Evolutionary conservation across 2,888 invertebrate species (phyloP).

Genomic region (Parasteatoda lunata): DNA sequence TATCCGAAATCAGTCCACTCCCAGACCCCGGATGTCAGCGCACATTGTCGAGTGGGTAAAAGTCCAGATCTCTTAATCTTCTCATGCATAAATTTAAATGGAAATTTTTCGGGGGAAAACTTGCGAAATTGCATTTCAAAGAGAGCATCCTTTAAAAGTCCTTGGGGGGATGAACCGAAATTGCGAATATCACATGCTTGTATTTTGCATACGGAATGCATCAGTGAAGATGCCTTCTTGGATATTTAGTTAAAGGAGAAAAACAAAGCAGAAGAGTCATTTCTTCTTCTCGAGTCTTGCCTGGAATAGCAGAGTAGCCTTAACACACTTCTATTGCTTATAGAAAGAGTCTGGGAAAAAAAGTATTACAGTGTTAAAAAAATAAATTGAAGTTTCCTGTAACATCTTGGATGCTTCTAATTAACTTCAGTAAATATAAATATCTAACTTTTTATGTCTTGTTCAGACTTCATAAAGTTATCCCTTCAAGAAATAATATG

Average conservation of each 20-base stretch:
- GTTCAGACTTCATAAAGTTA: no score
- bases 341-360: not conserved
- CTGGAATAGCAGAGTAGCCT: slow-evolving; percentile 4
- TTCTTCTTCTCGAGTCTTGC: not conserved
- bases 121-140: slow-evolving; percentile 64
- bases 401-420: no score
- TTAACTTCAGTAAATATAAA: no score
- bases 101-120: slow-evolving; percentile 64
- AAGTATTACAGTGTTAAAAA: no score
- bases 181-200: slow-evolving; percentile 50
- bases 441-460: no score
- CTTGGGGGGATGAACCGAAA: slow-evolving; percentile 55
- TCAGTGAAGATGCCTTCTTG: slow-evolving; percentile 16
- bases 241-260: slow-evolving; percentile 35
- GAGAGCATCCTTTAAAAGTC: slow-evolving; percentile 59
- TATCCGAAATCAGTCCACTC: slow-evolving; percentile 27
- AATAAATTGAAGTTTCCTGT: no score
- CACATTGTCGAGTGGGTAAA: slow-evolving; percentile 54
- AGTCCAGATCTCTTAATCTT: slow-evolving; percentile 66
- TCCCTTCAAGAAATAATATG: no score
- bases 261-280: slow-evolving; percentile 6
- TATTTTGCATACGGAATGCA: slow-evolving; percentile 63
- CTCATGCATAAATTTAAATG: slow-evolving; percentile 69
- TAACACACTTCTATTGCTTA: not conserved
- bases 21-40: slow-evolving; percentile 38